phyloP scores from a whole-genome alignment of 1,140 invertebrate genomes.

The Potamilus streckersoni region DNA sequence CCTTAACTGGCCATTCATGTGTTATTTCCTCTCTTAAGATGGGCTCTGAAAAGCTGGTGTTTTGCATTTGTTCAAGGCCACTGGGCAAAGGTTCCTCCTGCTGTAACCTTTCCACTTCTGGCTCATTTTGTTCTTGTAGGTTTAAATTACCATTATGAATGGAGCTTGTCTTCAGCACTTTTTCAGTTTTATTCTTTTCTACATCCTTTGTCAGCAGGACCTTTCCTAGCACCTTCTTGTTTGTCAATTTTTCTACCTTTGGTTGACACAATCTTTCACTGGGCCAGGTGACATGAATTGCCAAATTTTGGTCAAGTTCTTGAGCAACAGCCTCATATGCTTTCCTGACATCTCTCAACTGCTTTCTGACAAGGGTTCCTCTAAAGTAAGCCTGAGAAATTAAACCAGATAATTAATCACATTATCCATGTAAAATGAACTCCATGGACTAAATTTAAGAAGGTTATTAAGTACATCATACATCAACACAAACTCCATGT shows the following conservation, averaged over 20 bases:
- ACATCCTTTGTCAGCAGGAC: background rate
- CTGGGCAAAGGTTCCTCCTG: background rate
- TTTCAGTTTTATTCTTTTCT: background rate
- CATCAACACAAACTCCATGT: too few relatives aligned
- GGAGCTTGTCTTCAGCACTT: background rate
- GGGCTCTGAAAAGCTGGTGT: too few relatives aligned
- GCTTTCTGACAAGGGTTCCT: slow-evolving; percentile 16
- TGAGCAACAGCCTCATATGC: slow-evolving; percentile 5
- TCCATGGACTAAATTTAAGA: too few relatives aligned
- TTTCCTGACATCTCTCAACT: slow-evolving; percentile 12
- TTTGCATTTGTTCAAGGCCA: too few relatives aligned
- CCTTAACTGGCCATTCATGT: too few relatives aligned
- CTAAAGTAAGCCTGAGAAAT: slow-evolving; percentile 8
- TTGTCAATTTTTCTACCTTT: slow-evolving; percentile 3
- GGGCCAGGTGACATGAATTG: background rate
- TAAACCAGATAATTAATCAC: too few relatives aligned
- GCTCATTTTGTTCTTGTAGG: background rate
- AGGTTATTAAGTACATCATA: too few relatives aligned
- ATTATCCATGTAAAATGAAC: too few relatives aligned
- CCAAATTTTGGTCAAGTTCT: slow-evolving; percentile 1
- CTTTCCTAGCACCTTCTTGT: too few relatives aligned
- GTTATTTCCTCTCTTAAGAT: too few relatives aligned
- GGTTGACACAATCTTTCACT: slow-evolving; percentile 1
- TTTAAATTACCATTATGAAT: background rate
- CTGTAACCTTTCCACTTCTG: background rate